Evolutionary conservation across 2,113 vertebrate genomes (phyloP), one percentile per base, ranked within the genome.

Genomic region (Colaptes auratus): DNA sequence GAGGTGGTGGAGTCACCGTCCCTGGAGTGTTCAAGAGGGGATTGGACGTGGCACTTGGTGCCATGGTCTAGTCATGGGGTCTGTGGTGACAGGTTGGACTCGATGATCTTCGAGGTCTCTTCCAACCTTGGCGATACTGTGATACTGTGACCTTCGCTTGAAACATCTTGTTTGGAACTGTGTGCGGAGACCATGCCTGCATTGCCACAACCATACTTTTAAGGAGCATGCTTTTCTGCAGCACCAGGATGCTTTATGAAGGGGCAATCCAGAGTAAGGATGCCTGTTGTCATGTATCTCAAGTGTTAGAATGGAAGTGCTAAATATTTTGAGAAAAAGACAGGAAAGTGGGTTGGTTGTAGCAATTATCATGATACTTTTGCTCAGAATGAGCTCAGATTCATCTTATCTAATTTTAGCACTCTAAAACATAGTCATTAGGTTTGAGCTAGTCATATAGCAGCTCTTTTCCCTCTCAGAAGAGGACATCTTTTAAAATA

Each of bases 211-310:
- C n/a, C 64, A 75, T 55, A 93, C 92, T 89, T 96, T 81, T 90
- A 92, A 96, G 94, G 69, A 52, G 76, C 64, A 42, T 42, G 21
- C 17, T 84, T 95, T 94, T 92, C 44, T 93, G 61, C 63, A 87
- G 55, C 60, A 83, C 69, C 82, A 71, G 48, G 15, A 72, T 91
- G 85, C 53, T 46, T 93, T 91, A 95, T n/a, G 61, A 96, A 83
- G 46, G 55, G 35, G 30, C 28, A 74, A 89, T 55, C 83, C 1
- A 36, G 66, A 70, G 31, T 88, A 90, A 79, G 65, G 50, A 67
- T 39, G 10, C 19, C 18, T 55, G 12, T 30, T 67, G 12, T 17
- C 61, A 52, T 72, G 36, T 35, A 50, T n/a, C 20, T 44, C 35
- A 56, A 76, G 28, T 7, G 35, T 50, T 31, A 79, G 33, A 76